Evolutionary conservation across 2,797 vertebrate genomes (phyloP), one percentile per base, ranked within the genome.

Genomic region (Euphonia xanthogaster): DNA sequence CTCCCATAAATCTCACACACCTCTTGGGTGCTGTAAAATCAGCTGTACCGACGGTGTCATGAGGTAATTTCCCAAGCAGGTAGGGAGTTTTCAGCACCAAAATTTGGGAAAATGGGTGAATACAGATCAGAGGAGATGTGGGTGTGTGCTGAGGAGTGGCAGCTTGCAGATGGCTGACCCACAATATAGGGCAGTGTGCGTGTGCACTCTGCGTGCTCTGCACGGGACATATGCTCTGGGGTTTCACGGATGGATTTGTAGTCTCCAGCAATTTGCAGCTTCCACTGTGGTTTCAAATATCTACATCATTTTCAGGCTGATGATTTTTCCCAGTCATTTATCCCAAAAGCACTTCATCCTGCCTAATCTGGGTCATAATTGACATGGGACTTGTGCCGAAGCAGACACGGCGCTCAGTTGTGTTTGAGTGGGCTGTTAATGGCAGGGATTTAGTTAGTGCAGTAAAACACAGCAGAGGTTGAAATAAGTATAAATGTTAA

Each of bases 321-420:
- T 94, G 95, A 86, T 87, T 94, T 94, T 93, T 90, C 92, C 81
- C 83, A 90, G 77, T 73, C 80, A 73, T 93, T 93, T 93, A 60
- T 94, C 89, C 93, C 84, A 30, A 88, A 86, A 94, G 73, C 89
- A 81, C 48, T 92, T 83, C 40, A 68, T 96, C 51, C 75, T 85
- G 12, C 58, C 89, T 95, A 92, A 96, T 96, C 77, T 94, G 84
- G 90, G 93, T 95, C 88, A 80, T 88, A 95, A 95, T 65, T 91
- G 80, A 50, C 84, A 30, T 37, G 92, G 65, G 90, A 84, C 53
- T 90, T 23, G 35, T 25, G 54, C 12, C 0, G 85, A n/a, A 76
- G 62, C 58, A 53, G 78, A 19, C 31, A 2, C 1, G 44, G 85
- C 92, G 33, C 0, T n/a, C 51, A 70, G 53, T 81, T 83, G 94